Base-by-base conservation (phyloP, 2,888 invertebrate genomes). In the Leptopilina syphax region DNA sequence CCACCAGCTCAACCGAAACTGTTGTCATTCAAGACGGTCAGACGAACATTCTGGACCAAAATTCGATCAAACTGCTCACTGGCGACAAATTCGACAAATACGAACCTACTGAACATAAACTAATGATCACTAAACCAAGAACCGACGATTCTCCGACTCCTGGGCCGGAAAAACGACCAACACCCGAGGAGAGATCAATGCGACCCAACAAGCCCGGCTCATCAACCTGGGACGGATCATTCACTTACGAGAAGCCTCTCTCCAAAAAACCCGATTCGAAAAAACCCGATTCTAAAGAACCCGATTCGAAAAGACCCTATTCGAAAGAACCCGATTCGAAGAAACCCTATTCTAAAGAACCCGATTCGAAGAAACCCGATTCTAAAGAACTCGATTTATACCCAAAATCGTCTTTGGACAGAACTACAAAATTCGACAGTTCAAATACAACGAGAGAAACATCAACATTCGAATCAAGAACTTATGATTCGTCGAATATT, bases 151-250 rank as follows among this genome's bases (percentile, higher is more conserved):
- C 70, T 50, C 10, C 12, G 50, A 13, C 50, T 34, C 34, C 34
- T 34, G 34, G 3, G 3, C 85, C 87, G 1, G 87, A 87, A 5
- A 86, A 84, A 73, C 84, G 82, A 27, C 77, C 81, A 10, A 85
- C 78, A 18, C 84, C 86, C 4, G 83, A 79, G 9, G 88, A 88
- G 57, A 85, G 86, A 78, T 79, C 84, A 0, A 65, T 67, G 0
- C 85, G 90, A 67, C 89, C 90, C 0, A 76, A 80, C 1, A 90
- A 88, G 76, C 89, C 89, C 2, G 90, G 90, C 0, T 88, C 88
- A 3, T 90, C 90, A 0, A 87, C 90, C 5, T 90, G 90, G 90
- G 89, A 90, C 67, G 90, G 89, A 12, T 86, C 88, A 0, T 90
- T 90, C 65, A 85, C 86, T 27, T 83, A 86, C 70, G 89, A 90